A percentile compares a stretch with the other conserved stretches of the same genome.
These are phyloP conservation scores for Melanotaenia trifasciata DNA, from an alignment of 2,797 vertebrate genomes.

Conservation along the genomic window DNA sequence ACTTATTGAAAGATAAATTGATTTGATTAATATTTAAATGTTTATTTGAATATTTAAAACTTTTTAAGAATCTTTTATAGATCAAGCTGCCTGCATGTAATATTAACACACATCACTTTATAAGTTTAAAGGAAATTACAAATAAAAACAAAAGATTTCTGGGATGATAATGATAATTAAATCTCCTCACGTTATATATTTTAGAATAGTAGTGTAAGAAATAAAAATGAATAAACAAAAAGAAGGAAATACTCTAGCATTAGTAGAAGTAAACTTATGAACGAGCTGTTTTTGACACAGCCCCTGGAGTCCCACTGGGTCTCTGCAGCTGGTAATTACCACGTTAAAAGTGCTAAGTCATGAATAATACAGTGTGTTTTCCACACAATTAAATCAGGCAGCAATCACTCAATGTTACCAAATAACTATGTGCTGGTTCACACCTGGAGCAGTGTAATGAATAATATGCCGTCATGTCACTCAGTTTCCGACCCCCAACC, in stretches of 20 bases:
- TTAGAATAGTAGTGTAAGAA: not conserved
- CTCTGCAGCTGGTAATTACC: constrained; percentile 83
- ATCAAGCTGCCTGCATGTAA: too few relatives aligned
- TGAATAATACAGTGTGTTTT: constrained; percentile 85
- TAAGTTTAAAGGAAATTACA: too few relatives aligned
- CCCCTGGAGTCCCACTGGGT: constrained; percentile 68
- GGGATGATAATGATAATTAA: too few relatives aligned
- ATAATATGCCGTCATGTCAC: constrained; percentile 54
- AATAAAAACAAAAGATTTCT: too few relatives aligned
- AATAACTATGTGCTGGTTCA: constrained; percentile 83
- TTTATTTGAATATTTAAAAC: too few relatives aligned
- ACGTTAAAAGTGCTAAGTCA: constrained; percentile 80
- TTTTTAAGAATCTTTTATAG: too few relatives aligned
- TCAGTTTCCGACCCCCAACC: not conserved
- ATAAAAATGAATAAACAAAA: constrained; percentile 1
- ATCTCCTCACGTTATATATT: too few relatives aligned
- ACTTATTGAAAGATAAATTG: too few relatives aligned
- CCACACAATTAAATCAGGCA: constrained; percentile 82
- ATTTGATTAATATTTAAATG: too few relatives aligned
- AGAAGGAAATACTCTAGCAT: constrained; percentile 30
- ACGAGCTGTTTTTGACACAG: constrained; percentile 75
- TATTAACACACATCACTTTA: too few relatives aligned
- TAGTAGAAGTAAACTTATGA: constrained; percentile 74
- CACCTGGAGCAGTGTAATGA: constrained; percentile 70
- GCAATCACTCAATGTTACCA: constrained; percentile 86